A percentile compares a stretch with the other conserved stretches of the same genome.
phyloP scores from a whole-genome alignment of 2,888 invertebrate genomes.

The Drosophila macrospina region DNA sequence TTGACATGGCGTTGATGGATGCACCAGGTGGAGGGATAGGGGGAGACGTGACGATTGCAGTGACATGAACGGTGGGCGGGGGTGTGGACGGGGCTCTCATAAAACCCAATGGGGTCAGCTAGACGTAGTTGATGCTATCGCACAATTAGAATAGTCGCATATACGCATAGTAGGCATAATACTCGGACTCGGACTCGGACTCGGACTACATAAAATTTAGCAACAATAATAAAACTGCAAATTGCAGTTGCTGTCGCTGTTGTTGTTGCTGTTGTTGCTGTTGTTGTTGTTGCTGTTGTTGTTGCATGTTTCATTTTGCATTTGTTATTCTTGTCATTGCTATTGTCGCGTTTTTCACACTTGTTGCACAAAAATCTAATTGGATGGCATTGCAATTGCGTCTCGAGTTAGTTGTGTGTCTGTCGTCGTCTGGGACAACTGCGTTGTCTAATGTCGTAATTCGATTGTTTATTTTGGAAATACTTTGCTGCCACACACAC shows the following conservation, averaged over 20 bases:
- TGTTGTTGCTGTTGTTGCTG: constrained; percentile 11
- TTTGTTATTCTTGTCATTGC: constrained; percentile 6
- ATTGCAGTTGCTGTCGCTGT: constrained; percentile 31
- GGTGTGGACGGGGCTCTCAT: neutral
- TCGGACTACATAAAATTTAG: constrained; percentile 39
- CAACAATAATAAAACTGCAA: constrained; percentile 43
- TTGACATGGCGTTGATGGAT: constrained; percentile 11
- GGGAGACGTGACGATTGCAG: constrained; percentile 9
- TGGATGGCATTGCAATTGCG: constrained; percentile 37
- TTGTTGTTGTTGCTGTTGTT: constrained; percentile 8
- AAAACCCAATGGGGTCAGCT: constrained; percentile 51
- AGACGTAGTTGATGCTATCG: constrained; percentile 27
- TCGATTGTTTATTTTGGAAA: constrained; percentile 35
- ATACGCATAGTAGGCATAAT: constrained; percentile 25
- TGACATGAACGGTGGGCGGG: too few species aligned
- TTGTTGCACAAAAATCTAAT: constrained; percentile 45
- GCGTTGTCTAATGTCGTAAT: constrained; percentile 40
- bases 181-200: constrained; percentile 4
- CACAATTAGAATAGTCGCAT: constrained; percentile 36
- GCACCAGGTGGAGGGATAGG: neutral
- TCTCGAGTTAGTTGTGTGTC: neutral
- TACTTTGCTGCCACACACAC: constrained; percentile 2
- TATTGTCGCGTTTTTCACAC: constrained; percentile 40
- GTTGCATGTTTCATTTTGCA: constrained; percentile 5
- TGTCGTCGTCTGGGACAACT: constrained; percentile 7